Evolutionary conservation across 2,797 vertebrate genomes (phyloP), one percentile per base, ranked within the genome.

Genomic region (Falco cherrug): DNA sequence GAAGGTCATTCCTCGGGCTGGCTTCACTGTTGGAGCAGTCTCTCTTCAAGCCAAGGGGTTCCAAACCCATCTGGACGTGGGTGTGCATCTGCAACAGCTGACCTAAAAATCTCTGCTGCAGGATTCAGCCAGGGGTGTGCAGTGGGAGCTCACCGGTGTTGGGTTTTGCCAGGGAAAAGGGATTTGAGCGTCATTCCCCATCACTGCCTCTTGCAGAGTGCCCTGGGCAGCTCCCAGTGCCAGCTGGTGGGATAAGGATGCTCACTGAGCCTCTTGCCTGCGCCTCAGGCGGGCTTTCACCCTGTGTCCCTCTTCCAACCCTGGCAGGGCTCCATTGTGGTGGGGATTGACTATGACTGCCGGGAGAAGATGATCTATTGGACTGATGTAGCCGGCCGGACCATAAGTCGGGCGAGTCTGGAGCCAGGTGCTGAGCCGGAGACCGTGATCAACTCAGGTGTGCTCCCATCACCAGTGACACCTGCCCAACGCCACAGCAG

Each of bases 301-400:
- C 35, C 63, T 4, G 1, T 53, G 43, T 65, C 50, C 37, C 12
- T 47, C 51, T 95, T 65, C 77, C 35, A 10, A 65, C 80, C 35
- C 35, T 33, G 24, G 2, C 95, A 99, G 99, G 99, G 99, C 19
- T 99, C 99, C 88, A 99, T 99, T 39, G 98, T 99, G 16, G 99
- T 99, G 17, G 99, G 99, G 2, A 98, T 99, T 1, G 99, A 99
- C 96, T 98, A 99, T 1, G 99, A 99, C 98, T 99, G 99, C 97
- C 97, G 97, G 82, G 99, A 99, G 73, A 99, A 97, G 96, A 98
- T 97, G 61, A 98, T 99, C 31, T 99, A 99, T 41, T 99, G 99
- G 99, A 99, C 99, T 0, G 99, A 99, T 12, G 98, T 99, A 67
- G 99, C 99, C 0, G 99, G 98, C 1, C 97, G 99, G 83, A 99